Evolutionary conservation across 2,888 invertebrate genomes (phyloP), one percentile per base, ranked within the genome.

Genomic region (Acleris sparsana): DNA sequence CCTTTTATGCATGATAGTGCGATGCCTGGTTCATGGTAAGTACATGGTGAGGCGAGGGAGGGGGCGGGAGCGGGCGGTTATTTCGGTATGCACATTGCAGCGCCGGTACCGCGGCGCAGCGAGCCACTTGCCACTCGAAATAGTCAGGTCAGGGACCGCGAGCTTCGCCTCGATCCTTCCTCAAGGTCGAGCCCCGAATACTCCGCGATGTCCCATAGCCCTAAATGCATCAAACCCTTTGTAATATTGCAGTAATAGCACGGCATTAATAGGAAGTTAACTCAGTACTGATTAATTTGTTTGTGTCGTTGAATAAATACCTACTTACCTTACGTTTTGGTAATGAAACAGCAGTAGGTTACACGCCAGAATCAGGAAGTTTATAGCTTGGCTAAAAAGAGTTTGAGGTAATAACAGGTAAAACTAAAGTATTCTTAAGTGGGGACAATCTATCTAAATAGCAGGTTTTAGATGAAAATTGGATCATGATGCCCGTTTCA

Each of bases 71-170:
- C 82, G 79, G 84, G 85, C 86, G 86, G 89, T 89, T 92, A 92
- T 92, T 92, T 92, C 90, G 89, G 92, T 92, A 92, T 91, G 92
- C 92, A 91, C 91, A 92, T 92, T 92, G 92, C 90, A 90, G 71
- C 68, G 68, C 66, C 89, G 83, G 88, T 85, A 83, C 80, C 80
- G 84, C 80, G 75, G 75, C 75, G 77, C 75, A 72, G 74, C 80
- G 76, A 79, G 88, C 89, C 92, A 92, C 92, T 92, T 90, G 92
- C 92, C 88, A 92, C 92, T 92, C 85, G 89, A 92, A 92, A 92
- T 91, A 92, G 92, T 89, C 91, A 91, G 92, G 92, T 92, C 92
- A 92, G 91, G 92, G 92, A 92, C 92, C 92, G 92, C 89, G 83
- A 86, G 82, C 84, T 78, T 83, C 85, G 88, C 83, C 84, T 85